These are phyloP conservation scores for Selene dorsalis DNA, from an alignment of 2,797 vertebrate species.

Conservation along the genomic window DNA sequence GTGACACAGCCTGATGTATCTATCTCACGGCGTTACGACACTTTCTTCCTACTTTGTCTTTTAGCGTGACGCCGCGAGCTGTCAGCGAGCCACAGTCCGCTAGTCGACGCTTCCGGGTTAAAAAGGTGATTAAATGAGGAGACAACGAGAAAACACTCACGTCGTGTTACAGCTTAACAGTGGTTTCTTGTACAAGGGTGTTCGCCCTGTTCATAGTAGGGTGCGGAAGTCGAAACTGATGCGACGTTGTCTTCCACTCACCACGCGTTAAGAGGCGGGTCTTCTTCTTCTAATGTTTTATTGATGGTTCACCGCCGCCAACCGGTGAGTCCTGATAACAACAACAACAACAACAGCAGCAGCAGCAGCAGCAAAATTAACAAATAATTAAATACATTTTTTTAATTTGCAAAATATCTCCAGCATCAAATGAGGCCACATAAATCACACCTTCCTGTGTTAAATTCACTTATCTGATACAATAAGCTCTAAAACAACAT, in stretches of 20 bases:
- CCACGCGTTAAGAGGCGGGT: too few species aligned
- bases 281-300: neutral
- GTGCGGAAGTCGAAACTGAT: conserved; percentile 30
- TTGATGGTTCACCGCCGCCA: neutral
- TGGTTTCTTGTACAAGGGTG: accelerated
- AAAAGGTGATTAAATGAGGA: accelerated
- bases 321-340: neutral
- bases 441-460: too few species aligned
- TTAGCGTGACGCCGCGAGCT: neutral
- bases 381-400: too few species aligned
- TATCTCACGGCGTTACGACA: neutral
- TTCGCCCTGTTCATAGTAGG: conserved; percentile 23
- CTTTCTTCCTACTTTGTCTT: conserved; percentile 8
- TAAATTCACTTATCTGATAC: too few species aligned
- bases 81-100: accelerated
- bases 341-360: neutral
- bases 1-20: neutral
- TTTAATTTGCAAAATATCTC: too few species aligned
- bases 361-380: too few species aligned
- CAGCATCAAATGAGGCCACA: too few species aligned
- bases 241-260: neutral
- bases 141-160: neutral
- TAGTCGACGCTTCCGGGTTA: accelerated
- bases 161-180: neutral
- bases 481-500: too few species aligned